Evolutionary conservation across 2,113 vertebrate genomes (phyloP), one percentile per base, ranked within the genome.

Genomic region (Helogale parvula): DNA sequence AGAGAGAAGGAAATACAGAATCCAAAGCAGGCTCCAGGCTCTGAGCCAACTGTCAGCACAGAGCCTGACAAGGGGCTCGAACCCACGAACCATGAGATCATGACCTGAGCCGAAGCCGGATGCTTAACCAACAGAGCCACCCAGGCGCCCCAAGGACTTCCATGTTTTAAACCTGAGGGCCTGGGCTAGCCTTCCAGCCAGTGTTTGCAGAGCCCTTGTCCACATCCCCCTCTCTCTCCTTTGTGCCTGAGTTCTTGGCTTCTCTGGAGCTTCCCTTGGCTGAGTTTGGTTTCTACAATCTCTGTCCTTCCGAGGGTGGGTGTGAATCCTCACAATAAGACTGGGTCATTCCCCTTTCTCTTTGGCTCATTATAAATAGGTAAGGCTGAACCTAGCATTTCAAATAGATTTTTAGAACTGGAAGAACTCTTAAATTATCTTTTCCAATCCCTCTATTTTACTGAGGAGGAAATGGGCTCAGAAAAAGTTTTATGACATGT

Each of bases 321-420:
- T 85, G 23, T 93, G 29, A 29, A 47, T 45, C 52, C 38, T 47
- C 29, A 66, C 2, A 65, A 41, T 13, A 74, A 77, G 76, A 54
- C 60, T 57, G 45, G 54, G 7, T 92, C 45, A 54, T 89, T 66
- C 29, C 9, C 65, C 69, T 16, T 96, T 93, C 77, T 71, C 23
- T 84, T 14, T 77, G 63, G 45, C 92, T 92, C 69, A 63, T 63
- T 90, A 16, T 90, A 91, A 88, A 35, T 71, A 91, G 60, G 66
- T 81, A 95, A 90, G 47, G 69, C 52, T 52, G 87, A 72, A 81
- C 10, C 16, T 68, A 84, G 45, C 38, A 69, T 88, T 93, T 81
- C 41, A 89, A 80, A 91, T 54, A 88, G 71, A 93, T 93, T 57
- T 94, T 92, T 72, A 87, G 47, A 90, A 12, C 29, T 68, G 25